Conservation (phyloP, 2,113 vertebrate species). For the Zapus hudsonius region DNA sequence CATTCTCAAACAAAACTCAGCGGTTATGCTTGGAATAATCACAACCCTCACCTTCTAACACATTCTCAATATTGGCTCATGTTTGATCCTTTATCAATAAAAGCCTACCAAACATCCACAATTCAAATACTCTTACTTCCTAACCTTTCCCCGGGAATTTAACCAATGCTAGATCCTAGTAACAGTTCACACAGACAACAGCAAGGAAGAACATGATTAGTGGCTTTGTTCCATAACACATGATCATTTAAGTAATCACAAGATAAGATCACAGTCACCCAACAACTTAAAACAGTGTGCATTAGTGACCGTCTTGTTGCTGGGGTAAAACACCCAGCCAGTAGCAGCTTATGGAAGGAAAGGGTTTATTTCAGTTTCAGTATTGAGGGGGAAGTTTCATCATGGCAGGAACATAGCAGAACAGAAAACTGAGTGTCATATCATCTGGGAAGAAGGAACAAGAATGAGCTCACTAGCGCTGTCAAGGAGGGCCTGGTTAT, state of each 20-base stretch:
- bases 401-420: too few relatives aligned
- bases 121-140: neutral
- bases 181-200: neutral
- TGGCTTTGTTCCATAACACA: too few relatives aligned
- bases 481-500: too few relatives aligned
- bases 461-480: too few relatives aligned
- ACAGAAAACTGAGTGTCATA: too few relatives aligned
- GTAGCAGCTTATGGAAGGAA: too few relatives aligned
- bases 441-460: too few relatives aligned
- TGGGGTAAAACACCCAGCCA: too few relatives aligned
- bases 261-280: neutral
- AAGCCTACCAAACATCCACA: neutral
- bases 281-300: too few relatives aligned
- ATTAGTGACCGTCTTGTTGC: too few relatives aligned
- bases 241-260: neutral
- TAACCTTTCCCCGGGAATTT: neutral
- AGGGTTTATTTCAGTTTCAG: too few relatives aligned
- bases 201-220: rapidly evolving
- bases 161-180: neutral
- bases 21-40: neutral
- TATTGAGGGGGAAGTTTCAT: too few relatives aligned
- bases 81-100: neutral
- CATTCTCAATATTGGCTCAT: neutral
- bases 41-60: neutral
- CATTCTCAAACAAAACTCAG: neutral